Percentiles rank a stretch among this genome's conserved stretches.
phyloP scores from a whole-genome alignment of 2,113 vertebrate species.

The Noturus placidus region DNA sequence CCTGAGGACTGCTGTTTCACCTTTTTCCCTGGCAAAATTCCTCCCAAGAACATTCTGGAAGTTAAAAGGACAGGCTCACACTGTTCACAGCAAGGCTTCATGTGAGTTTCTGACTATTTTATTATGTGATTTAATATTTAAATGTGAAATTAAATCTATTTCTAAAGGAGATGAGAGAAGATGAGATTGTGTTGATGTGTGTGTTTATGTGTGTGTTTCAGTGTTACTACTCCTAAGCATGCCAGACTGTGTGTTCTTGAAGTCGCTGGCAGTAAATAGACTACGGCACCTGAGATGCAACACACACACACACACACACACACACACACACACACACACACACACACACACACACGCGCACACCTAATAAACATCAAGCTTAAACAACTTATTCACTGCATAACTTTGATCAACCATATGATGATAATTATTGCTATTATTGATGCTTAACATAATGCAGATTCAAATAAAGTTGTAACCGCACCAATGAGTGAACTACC shows the following conservation, averaged over 20 bases:
- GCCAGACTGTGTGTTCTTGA: neutral
- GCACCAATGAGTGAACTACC: neutral
- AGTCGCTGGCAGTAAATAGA: neutral
- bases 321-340: neutral
- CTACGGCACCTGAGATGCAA: neutral
- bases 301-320: neutral
- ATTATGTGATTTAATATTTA: neutral
- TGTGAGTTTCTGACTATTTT: neutral
- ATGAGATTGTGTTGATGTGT: neutral
- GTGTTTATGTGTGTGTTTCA: neutral
- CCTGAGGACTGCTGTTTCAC: neutral
- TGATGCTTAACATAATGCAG: too few species aligned
- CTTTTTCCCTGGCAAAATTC: neutral
- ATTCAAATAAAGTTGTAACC: neutral
- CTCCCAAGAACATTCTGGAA: neutral
- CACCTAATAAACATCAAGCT: neutral
- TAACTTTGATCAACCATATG: neutral
- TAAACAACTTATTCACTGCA: neutral
- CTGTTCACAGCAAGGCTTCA: neutral
- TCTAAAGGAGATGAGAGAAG: too few species aligned
- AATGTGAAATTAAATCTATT: neutral
- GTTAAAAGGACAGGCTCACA: neutral
- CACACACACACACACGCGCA: neutral
- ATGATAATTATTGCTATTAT: neutral
- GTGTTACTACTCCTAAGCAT: neutral